Evolutionary conservation across 2,113 vertebrate species (phyloP).

Genomic region (Corapipo altera): DNA sequence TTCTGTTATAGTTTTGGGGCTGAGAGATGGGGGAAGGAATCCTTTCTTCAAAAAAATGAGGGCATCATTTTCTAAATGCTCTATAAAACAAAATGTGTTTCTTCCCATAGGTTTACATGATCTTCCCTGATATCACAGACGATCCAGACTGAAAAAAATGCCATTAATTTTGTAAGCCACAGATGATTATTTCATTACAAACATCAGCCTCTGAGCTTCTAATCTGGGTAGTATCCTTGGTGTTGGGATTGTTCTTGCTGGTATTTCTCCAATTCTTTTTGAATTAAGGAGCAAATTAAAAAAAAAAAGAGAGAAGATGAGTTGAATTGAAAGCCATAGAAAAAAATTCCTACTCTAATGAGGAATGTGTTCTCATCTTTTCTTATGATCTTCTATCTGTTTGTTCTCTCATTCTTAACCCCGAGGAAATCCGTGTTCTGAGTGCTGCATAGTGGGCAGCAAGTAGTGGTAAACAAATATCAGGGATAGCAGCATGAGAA

Average conservation of each 20-base stretch:
- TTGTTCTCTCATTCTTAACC: background rate
- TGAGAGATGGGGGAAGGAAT: background rate
- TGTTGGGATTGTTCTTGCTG: background rate
- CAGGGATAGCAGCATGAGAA: background rate
- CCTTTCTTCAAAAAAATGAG: background rate
- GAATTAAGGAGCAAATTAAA: background rate
- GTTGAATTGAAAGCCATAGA: background rate
- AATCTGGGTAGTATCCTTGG: background rate
- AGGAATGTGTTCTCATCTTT: background rate
- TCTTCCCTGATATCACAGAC: background rate
- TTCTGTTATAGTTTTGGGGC: background rate
- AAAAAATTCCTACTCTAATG: background rate
- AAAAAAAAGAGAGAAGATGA: background rate
- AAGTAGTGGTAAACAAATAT: background rate
- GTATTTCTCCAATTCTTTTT: background rate
- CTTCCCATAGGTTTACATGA: background rate
- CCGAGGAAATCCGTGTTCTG: background rate
- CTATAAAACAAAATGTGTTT: background rate
- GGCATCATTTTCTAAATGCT: background rate
- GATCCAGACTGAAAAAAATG: background rate
- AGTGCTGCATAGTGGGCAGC: background rate
- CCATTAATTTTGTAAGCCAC: background rate
- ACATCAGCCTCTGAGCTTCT: background rate
- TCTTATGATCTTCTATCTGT: background rate
- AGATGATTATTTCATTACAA: background rate